Evolutionary conservation across 2,113 vertebrate genomes (phyloP).

Genomic region (Carlito syrichta): DNA sequence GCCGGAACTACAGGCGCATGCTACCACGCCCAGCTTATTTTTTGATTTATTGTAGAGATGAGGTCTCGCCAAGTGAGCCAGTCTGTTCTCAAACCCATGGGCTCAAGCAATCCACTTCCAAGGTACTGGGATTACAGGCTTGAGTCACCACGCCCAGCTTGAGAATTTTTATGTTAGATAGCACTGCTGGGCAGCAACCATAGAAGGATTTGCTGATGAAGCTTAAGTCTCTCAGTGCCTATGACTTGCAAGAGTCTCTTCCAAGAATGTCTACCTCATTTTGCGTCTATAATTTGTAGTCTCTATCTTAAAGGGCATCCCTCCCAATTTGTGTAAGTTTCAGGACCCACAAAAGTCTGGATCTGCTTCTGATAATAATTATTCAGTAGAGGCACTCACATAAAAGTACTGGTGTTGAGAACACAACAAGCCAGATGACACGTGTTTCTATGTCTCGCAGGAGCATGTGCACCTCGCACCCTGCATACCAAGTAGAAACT

Average conservation of each 20-base stretch:
- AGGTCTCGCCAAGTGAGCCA: too few species aligned
- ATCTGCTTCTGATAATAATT: background rate
- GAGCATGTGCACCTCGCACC: accelerated
- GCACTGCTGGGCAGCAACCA: background rate
- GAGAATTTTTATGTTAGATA: too few species aligned
- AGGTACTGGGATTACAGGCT: too few species aligned
- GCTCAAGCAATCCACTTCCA: too few species aligned
- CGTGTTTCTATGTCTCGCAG: background rate
- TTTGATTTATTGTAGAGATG: too few species aligned
- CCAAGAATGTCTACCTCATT: background rate
- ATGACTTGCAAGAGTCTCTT: background rate
- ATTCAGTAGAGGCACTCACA: background rate
- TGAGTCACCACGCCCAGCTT: too few species aligned
- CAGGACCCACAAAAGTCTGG: background rate
- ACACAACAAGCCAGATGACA: too few species aligned
- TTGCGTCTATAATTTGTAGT: background rate
- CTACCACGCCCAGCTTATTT: too few species aligned
- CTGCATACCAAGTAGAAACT: background rate
- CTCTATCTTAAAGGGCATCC: background rate
- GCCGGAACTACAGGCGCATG: too few species aligned
- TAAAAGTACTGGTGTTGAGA: background rate
- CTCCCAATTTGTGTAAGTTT: background rate
- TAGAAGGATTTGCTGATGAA: background rate
- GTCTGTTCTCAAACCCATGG: too few species aligned
- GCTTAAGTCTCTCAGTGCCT: background rate